Base-by-base conservation (phyloP, 2,797 vertebrate genomes). In the Pelobates cultripes region DNA sequence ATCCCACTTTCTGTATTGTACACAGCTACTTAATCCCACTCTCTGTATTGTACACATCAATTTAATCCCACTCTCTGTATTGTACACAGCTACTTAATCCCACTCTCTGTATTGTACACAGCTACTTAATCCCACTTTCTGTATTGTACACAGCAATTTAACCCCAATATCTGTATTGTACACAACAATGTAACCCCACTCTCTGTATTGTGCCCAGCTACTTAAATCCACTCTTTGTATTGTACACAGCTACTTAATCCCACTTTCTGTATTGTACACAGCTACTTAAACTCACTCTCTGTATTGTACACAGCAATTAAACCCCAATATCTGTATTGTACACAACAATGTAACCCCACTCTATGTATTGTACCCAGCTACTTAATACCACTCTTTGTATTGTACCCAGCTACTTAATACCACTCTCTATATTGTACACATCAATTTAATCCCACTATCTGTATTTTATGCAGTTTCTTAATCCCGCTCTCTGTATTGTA, bases 261-360 rank as follows among this genome's bases (percentile, higher is more conserved):
- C 70, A 73, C 70, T 75, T 60, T 44, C 14, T 64, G 5, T 64
- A 42, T 60, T 43, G 3, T 6, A 7, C 13, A 45, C 28, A 9
- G 69, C 71, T 55, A 60, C 70, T 79, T 72, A 60, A 13, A 17
- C 43, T 17, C 70, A 73, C 60, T 75, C 60, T n/a, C 14, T 64
- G 5, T 45, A 42, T 60, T 43, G 3, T 6, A 7, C 13, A 45
- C n/a, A 9, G 69, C 71, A 40, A 60, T 57, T 79, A 64, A 60
- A 13, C n/a, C 43, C 43, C 70, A 73, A 60, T 14, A 15, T 15
- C 60, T 4, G 43, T 67, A 72, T 71, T 28, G 3, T 44, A 53
- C 70, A 43, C 69, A 64, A 17, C 43, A 57, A 76, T 53, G n/a
- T 66, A 17, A 40, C 47, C 63, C n/a, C 45, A 42, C 51, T 53